Evolutionary conservation across 2,113 vertebrate species (phyloP).

Genomic region (Thryonomys swinderianus): DNA sequence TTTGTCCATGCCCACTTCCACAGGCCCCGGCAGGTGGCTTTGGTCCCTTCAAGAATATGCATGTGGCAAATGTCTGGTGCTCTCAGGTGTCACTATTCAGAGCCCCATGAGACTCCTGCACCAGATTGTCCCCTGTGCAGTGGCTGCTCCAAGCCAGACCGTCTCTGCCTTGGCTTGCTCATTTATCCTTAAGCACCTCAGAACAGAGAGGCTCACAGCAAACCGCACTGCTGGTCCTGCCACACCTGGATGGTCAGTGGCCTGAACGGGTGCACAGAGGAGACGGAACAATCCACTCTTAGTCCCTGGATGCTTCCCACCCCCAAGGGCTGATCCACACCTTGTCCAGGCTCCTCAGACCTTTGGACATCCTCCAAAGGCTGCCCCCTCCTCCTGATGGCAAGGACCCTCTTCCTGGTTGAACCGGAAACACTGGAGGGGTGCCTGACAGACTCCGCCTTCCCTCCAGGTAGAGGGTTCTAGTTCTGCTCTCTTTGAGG

Average conservation of each 20-base stretch:
- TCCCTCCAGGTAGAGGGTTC: neutral
- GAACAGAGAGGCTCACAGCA: too few relatives aligned
- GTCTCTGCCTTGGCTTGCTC: rapidly evolving
- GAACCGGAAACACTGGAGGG: neutral
- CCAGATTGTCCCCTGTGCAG: neutral
- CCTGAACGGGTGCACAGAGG: neutral
- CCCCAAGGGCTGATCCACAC: rapidly evolving
- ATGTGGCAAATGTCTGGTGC: rapidly evolving
- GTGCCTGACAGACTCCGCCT: neutral
- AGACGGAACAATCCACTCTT: rapidly evolving
- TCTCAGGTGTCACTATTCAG: neutral
- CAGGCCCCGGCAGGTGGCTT: rapidly evolving
- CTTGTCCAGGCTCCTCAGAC: neutral
- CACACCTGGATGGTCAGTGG: rapidly evolving
- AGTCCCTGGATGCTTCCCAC: rapidly evolving
- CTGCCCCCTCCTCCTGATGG: neutral
- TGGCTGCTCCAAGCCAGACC: neutral
- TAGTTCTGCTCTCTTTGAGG: neutral
- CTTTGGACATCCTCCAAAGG: neutral
- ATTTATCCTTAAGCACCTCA: rapidly evolving
- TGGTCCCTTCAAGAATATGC: rapidly evolving
- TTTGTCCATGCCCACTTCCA: too few relatives aligned
- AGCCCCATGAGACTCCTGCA: neutral
- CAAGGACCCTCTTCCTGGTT: neutral
- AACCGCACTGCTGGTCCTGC: rapidly evolving